A percentile compares a stretch with the other conserved stretches of the same genome.
These are phyloP conservation scores for Parelbella ahira DNA, from an alignment of 2,888 invertebrate genomes.

Conservation along the genomic window DNA sequence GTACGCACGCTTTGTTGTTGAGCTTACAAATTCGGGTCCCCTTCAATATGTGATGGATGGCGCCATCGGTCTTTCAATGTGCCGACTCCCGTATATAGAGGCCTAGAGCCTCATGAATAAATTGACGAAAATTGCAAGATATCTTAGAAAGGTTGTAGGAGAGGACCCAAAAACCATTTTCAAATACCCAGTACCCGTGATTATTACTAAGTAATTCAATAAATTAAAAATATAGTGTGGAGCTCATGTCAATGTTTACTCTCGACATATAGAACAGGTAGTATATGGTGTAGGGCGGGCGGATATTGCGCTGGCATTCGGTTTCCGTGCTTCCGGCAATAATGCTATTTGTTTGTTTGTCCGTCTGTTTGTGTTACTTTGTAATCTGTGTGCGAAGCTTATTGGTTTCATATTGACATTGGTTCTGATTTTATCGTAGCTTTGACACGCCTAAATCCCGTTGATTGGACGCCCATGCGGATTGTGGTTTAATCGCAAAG, in stretches of 20 bases:
- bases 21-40: conserved; percentile 14
- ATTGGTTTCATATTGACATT: conserved; percentile 21
- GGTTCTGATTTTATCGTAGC: not conserved
- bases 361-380: conserved; percentile 19
- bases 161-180: no score
- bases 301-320: conserved; percentile 64
- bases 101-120: conserved; percentile 27
- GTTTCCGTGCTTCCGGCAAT: conserved; percentile 61
- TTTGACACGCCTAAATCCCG: conserved; percentile 12
- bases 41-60: conserved; percentile 42
- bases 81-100: conserved; percentile 25
- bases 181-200: no score
- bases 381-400: conserved; percentile 20
- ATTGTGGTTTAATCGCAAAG: not conserved
- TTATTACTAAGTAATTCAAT: no score
- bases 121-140: conserved; percentile 25
- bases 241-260: no score
- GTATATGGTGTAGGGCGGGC: no score
- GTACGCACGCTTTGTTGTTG: no score
- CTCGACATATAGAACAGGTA: no score
- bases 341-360: conserved; percentile 39
- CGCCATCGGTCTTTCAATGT: conserved; percentile 36
- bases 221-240: no score
- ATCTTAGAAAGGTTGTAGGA: no score
- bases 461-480: not conserved